Base-by-base conservation (phyloP, 2,797 vertebrate species). In the Anableps anableps region DNA sequence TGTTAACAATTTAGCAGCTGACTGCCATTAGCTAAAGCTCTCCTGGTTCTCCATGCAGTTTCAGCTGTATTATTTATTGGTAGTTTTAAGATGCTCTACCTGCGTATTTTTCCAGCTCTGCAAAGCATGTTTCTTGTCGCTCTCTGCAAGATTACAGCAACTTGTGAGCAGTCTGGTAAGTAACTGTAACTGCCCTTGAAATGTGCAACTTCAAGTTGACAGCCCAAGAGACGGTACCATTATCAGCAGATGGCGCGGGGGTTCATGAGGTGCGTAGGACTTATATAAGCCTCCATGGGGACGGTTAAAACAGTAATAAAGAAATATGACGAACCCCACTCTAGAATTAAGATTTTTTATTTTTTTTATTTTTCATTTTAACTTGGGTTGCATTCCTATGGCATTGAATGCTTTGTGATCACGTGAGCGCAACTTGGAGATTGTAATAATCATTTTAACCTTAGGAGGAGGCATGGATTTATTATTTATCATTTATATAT, bases 161-260 rank as follows among this genome's bases (percentile, higher is more conserved):
- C 47, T n/a, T 19, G 3, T 0, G 14, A 2, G 31, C 72, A 17
- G 50, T 75, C 23, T 51, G 55, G 21, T 81, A 26, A 66, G 86
- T 76, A 47, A 75, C 88, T 95, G 95, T 74, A 48, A 74, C 89
- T 95, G 95, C 85, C 96, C 96, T 96, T 96, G 94, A 95, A 93
- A 82, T 89, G 86, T 86, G 62, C 85, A 74, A 66, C 86, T 92
- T 87, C 84, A 94, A 93, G 75, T 85, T 93, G 90, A 90, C 90
- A 85, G 79, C 3, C 29, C 80, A 74, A 68, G 0, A 6, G 93
- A 87, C 78, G 29, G 89, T 93, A 95, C 95, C 95, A 96, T 89
- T 91, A 31, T 71, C 0, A 2, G 0, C 62, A 0, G 29, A 0
- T 48, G 88, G 89, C 90, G 90, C 1, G 89, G 48, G 72, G 50